Percentiles rank a stretch among this genome's conserved stretches.
Conservation (phyloP, 2,113 vertebrate genomes). For the Varanus salvator region DNA sequence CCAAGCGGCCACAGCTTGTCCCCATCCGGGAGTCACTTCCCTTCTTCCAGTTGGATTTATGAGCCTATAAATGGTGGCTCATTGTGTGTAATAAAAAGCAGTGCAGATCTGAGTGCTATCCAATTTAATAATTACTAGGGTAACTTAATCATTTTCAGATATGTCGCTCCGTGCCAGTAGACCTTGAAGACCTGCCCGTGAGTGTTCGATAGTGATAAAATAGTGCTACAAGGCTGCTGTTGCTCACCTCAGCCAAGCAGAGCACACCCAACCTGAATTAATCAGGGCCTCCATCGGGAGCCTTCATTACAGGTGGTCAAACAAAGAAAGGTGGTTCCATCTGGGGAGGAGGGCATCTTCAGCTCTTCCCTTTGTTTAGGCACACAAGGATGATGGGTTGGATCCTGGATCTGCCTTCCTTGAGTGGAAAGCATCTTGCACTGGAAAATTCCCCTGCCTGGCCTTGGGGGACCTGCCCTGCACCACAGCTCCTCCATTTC, state of each 20-base stretch:
- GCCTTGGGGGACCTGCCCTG: no score
- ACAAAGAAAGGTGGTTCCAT: neutral
- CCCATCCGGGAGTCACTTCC: conserved; percentile 20
- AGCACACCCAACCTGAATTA: neutral
- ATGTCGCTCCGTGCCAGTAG: conserved; percentile 48
- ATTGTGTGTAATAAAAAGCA: conserved; percentile 66
- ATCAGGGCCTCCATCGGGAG: neutral
- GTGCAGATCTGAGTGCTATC: conserved; percentile 65
- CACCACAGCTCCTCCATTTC: no score
- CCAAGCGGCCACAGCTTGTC: conserved; percentile 9
- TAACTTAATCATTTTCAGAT: conserved; percentile 75
- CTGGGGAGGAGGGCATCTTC: neutral
- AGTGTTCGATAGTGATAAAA: neutral
- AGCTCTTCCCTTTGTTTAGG: no score
- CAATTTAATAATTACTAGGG: conserved; percentile 75
- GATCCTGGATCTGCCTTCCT: no score
- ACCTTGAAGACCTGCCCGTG: conserved; percentile 40
- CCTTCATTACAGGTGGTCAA: neutral
- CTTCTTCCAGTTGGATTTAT: conserved; percentile 64
- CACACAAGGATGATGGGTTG: neutral
- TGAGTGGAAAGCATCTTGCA: no score
- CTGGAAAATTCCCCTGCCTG: no score
- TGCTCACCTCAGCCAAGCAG: conserved; percentile 29
- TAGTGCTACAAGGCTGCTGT: conserved; percentile 20
- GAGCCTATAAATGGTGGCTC: conserved; percentile 67